Conservation (phyloP, 2,888 invertebrate species). For the Ormyrus rosae region DNA sequence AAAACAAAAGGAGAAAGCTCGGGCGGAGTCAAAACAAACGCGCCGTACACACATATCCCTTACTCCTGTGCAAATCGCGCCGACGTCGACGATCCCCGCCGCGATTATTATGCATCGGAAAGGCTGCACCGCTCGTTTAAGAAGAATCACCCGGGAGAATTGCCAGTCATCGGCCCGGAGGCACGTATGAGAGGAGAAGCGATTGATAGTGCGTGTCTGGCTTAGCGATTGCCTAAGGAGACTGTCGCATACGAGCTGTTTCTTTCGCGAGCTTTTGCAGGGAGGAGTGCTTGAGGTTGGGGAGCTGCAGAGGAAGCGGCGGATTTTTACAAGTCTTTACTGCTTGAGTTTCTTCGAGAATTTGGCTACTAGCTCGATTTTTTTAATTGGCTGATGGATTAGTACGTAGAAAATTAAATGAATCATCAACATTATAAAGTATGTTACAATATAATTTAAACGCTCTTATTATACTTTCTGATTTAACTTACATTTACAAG, state of each 20-base stretch:
- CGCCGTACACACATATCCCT: not conserved
- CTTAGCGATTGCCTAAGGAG: conserved; percentile 22
- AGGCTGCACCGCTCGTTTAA: not conserved
- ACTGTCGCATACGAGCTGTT: not conserved
- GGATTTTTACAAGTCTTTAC: no score
- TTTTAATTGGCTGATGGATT: no score
- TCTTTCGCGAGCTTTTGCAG: no score
- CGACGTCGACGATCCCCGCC: conserved; percentile 11
- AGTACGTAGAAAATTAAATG: no score
- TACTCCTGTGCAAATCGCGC: not conserved
- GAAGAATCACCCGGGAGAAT: not conserved
- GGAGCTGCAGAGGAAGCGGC: no score
- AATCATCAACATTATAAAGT: no score
- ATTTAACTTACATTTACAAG: no score
- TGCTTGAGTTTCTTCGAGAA: no score
- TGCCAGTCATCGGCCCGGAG: conserved; percentile 14
- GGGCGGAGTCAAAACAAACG: conserved; percentile 36
- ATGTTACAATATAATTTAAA: no score
- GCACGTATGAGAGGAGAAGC: conserved; percentile 31
- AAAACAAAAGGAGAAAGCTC: conserved; percentile 14
- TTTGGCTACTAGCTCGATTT: no score
- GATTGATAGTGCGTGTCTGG: conserved; percentile 56
- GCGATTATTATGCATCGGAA: conserved; percentile 30
- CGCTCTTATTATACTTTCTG: no score
- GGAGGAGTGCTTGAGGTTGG: no score